Base-by-base conservation (phyloP, 2,113 vertebrate genomes). In the Odocoileus hemionus region DNA sequence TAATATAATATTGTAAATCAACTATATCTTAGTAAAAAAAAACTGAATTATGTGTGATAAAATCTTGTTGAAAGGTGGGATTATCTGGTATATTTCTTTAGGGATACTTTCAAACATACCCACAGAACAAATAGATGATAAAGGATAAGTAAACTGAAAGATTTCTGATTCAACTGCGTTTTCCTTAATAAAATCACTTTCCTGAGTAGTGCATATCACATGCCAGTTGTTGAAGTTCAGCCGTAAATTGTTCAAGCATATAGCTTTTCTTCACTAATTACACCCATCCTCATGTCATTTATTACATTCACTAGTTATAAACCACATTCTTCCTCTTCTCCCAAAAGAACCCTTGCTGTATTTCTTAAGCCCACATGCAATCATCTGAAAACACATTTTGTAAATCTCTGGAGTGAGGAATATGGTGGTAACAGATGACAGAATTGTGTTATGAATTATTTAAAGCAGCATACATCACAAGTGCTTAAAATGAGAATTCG, bases 351-450 rank as follows among this genome's bases (percentile, higher is more conserved):
- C n/a, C 43, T 94, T 6, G 0, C 33, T 94, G 0, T 85, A 90
- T 97, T 92, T 96, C 90, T 92, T 94, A 58, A 84, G 52, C 52
- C 61, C 30, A 12, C 36, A 58, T 84, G 87, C 61, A 90, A 94
- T 90, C 74, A 97, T 36, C 74, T 50, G 85, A 64, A 94, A 96
- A 82, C 67, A 88, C 21, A 88, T 85, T 96, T 96, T 91, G 92
- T 90, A 76, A 82, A 58, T 76, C 86, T 95, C 92, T 43, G 47
- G 82, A 58, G 85, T 12, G 5, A 92, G 67, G 60, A 52, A 55
- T 36, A 47, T 30, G 28, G 45, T 54, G 33, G 74, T 67, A 82
- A 54, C 74, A 85, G 96, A 64, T 26, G 78, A 94, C 23, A 74
- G 74, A 82, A 28, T 54, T 84, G 30, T 47, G 67, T 30, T 84